Evolutionary conservation across 1,140 invertebrate genomes (phyloP), one percentile per base, ranked within the genome.

Genomic region (Acyrthosiphon pisum): DNA sequence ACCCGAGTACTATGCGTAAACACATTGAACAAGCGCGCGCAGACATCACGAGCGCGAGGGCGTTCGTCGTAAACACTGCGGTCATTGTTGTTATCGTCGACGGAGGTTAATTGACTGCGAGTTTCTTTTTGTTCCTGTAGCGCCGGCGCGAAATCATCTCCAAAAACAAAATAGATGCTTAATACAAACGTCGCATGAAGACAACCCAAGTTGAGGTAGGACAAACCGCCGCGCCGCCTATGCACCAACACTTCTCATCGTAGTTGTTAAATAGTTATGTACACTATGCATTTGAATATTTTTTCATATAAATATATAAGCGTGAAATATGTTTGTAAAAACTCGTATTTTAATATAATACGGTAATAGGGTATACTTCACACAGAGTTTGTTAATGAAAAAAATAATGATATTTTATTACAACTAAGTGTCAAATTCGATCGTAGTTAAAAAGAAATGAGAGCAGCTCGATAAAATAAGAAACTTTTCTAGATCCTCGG

Each of bases 1-100:
- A 76, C 1, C 60, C n/a, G n/a, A 76, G 14, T n/a, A 35, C 30
- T 23, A 50, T 7, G 30, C 44, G 44, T 46, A n/a, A 26, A n/a
- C 44, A 3, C 84, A 48, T 18, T 20, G 23, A 6, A 89, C 50
- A n/a, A 26, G 9, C 46, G 9, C 26, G 46, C 14, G 23, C 14
- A 87, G 6, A 48, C 23, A 87, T 22, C 41, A 30, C 44, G 44
- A 48, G 44, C 18, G 86, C 86, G 46, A 44, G 86, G 86, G 86
- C 86, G 44, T 87, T 11, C 41, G 86, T 37, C 22, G 48, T 89
- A 56, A 89, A 76, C 60, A 76, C 60, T 20, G 35, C 87, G 30
- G 48, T 46, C 44, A 46, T 48, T 48, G 48, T 88, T 89, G 50
- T 89, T 89, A 37, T 89, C 48, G 87, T 35, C 50, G 86, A 46